phyloP scores from a whole-genome alignment of 2,888 invertebrate genomes.

The Cerceris rybyensis region DNA sequence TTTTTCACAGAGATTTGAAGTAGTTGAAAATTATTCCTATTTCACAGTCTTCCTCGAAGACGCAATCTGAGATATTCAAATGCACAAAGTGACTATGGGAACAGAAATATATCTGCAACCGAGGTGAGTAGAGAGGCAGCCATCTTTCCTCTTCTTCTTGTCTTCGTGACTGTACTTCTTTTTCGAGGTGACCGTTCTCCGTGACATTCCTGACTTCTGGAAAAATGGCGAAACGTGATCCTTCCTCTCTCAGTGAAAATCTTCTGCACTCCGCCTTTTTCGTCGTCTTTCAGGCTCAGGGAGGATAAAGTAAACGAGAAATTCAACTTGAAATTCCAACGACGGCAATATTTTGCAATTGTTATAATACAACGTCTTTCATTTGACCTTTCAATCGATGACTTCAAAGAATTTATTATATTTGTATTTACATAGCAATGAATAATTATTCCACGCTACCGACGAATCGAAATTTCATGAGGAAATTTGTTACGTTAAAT shows the following conservation, averaged over 20 bases:
- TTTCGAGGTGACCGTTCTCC: slow-evolving; percentile 30
- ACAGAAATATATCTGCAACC: slow-evolving; percentile 26
- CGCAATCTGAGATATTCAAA: background rate
- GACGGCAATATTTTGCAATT: background rate
- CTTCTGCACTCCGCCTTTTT: background rate
- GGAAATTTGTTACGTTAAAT: too few species aligned
- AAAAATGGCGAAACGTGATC: slow-evolving; percentile 55
- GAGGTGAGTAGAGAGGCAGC: slow-evolving; percentile 1
- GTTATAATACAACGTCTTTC: background rate
- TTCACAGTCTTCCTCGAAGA: too few species aligned
- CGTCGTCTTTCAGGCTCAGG: background rate
- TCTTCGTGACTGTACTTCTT: slow-evolving; percentile 52
- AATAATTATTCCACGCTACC: too few species aligned
- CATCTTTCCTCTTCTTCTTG: slow-evolving; percentile 14
- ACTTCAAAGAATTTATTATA: too few species aligned
- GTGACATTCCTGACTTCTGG: slow-evolving; percentile 52
- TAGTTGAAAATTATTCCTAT: too few species aligned
- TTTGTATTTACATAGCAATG: too few species aligned
- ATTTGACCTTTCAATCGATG: background rate
- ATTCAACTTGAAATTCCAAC: background rate
- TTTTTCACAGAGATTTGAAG: too few species aligned
- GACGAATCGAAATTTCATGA: too few species aligned
- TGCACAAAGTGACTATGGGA: background rate
- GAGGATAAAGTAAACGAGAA: background rate
- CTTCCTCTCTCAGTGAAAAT: slow-evolving; percentile 6